These are phyloP conservation scores for Choristoneura fumiferana DNA, from an alignment of 1,140 invertebrate genomes.

Conservation along the genomic window DNA sequence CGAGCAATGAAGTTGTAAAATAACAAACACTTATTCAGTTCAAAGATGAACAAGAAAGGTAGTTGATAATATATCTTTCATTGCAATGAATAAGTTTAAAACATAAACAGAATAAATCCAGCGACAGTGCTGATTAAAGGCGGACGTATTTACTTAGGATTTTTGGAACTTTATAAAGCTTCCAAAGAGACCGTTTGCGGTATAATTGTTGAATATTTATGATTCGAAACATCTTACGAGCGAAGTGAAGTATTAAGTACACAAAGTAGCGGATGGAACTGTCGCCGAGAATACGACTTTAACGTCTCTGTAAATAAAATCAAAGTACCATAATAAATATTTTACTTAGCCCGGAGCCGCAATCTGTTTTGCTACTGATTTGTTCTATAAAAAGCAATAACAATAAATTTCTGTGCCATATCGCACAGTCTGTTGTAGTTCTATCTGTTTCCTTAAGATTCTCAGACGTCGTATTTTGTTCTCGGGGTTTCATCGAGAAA, in stretches of 20 bases:
- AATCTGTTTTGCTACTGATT: conserved; percentile 18
- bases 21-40: too few species aligned
- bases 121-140: too few species aligned
- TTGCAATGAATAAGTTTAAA: too few species aligned
- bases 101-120: too few species aligned
- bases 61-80: too few species aligned
- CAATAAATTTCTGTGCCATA: conserved; percentile 9
- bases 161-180: too few species aligned
- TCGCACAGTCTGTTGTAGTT: conserved; percentile 8
- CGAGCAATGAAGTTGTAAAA: not conserved
- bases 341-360: not conserved
- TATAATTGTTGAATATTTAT: too few species aligned
- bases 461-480: conserved; percentile 30
- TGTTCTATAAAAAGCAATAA: conserved; percentile 3
- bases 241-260: conserved; percentile 1
- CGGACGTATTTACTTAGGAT: too few species aligned
- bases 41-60: too few species aligned
- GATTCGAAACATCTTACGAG: not conserved
- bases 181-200: too few species aligned
- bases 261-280: conserved; percentile 7
- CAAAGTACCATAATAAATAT: conserved; percentile 11
- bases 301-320: conserved; percentile 14
- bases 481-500: conserved; percentile 42
- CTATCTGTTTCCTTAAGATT: conserved; percentile 9
- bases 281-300: not conserved